Evolutionary conservation across 2,113 vertebrate genomes (phyloP), one percentile per base, ranked within the genome.

Genomic region (Canis aureus): DNA sequence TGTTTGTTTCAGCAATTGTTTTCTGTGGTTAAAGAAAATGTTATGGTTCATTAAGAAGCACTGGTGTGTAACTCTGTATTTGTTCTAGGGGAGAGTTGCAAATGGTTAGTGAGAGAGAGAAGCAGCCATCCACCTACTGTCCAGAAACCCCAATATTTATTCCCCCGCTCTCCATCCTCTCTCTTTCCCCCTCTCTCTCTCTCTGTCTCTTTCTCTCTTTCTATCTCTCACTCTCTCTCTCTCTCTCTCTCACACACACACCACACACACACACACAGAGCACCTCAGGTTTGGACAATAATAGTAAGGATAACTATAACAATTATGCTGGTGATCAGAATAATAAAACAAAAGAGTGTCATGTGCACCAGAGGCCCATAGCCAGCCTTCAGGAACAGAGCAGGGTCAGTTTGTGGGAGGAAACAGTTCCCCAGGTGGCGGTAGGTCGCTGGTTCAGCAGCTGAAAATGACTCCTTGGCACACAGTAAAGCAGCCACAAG

Each of bases 21-120:
- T 96, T 92, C 87, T 97, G 93, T 69, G 85, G 80, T 84, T 98
- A 81, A 5, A 92, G 81, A 94, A 3, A 73, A 93, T 94, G 81
- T 38, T 29, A 5, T 86, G 95, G 96, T 81, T 95, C 97, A 96
- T 57, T 51, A n/a, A 43, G 76, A 91, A 71, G 57, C 57, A 71
- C 8, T n/a, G 23, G 23, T 49, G 78, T 78, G 8, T 66, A 11
- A 67, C 35, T 66, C 38, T 74, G 64, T 23, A 86, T 22, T 71
- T 79, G 19, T 51, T 91, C 32, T 32, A 57, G 66, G 66, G 23
- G 25, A 88, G 35, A 62, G 13, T 73, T 92, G 29, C 17, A 59
- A 51, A 16, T 32, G 29, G 32, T 35, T 16, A 60, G 69, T 35
- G 69, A 79, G 79, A 97, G 55, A 55, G 13, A 29, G 9, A 79